Evolutionary conservation across 2,797 vertebrate genomes (phyloP), one percentile per base, ranked within the genome.

Genomic region (Pseudotriccus pelzelni): DNA sequence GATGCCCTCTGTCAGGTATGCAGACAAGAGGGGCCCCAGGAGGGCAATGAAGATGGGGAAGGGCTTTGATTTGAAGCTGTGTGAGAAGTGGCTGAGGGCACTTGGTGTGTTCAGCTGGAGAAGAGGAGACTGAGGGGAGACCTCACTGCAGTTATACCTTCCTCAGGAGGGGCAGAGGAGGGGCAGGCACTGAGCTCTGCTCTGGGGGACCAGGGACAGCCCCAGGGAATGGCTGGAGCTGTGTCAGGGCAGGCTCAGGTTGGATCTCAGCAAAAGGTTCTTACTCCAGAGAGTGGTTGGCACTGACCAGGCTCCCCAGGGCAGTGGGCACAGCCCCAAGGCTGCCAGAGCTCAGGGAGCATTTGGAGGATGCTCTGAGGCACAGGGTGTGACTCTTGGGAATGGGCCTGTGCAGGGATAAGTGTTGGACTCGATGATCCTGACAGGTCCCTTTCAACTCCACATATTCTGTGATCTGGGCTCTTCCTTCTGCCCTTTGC

Each of bases 1-100:
- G 41, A 12, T 68, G 17, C 1, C 9, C 6, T 82, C 39, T 20
- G 3, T 6, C 0, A 6, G 12, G 39, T n/a, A 19, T 39, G 58
- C 32, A 53, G 22, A 12, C 34, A 74, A 36, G 24, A 18, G 49
- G 10, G 49, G 49, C 16, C 27, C 27, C 12, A 59, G 34, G 56
- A 59, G 56, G 34, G 24, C 24, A 27, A 4, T 12, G 56, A 37
- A 27, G 56, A 59, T 27, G 56, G 56, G 16, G 10, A 59, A 58
- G 56, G 34, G 56, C 16, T 34, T 25, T 25, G 23, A 50, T 5
- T 3, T 3, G 49, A 27, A 27, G 11, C 16, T 4, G 0, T 19
- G 24, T 19, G 56, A 59, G 44, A 46, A 46, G 44, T 23, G 21
- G 21, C 24, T 12, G 56, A 59, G 24, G 23, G 24, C 56, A 59